Evolutionary conservation across 2,113 vertebrate species (phyloP), one percentile per base, ranked within the genome.

Genomic region (Ctenomys sociabilis): DNA sequence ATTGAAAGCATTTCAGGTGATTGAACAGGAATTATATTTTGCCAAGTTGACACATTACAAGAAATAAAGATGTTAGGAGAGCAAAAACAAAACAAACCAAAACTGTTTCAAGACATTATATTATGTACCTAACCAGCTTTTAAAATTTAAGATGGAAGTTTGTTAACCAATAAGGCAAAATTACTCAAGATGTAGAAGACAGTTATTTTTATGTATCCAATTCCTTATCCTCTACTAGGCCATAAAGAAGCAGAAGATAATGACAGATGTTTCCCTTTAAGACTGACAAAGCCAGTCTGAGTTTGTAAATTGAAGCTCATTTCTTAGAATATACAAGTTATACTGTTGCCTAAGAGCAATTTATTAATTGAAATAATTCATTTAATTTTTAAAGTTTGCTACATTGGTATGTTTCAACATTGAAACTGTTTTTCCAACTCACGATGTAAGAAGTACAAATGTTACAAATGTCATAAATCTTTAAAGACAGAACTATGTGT

Each of bases 321-420:
- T 91, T 88, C 35, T 91, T 77, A 1, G 12, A 81, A 54, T 90
- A 70, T 24, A 16, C 30, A 77, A 82, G 10, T 70, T 64, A 85
- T 35, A 61, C 16, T 7, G 59, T 59, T 61, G 32, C 49, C 28
- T 75, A 95, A 88, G 63, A 83, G 28, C 11, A 82, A 63, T 90
- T 40, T 66, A 8, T 93, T 78, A 85, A 85, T 21, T 94, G n/a
- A 88, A 85, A 91, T 0, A 93, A 86, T 57, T 45, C 30, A 52
- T 85, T 57, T 94, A 75, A 75, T 64, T 81, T 92, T 94, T 84
- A 64, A 94, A 85, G 73, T 37, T 93, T 88, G 75, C 7, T 89
- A 13, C 11, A 54, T 81, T 82, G 93, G 11, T 63, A 22, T 85
- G n/a, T 95, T 95, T 95, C 89, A 54, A 90, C 80, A 90, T 52